Percentiles rank a stretch among this genome's conserved stretches.
Evolutionary conservation across 2,888 invertebrate genomes (phyloP).

Genomic region (Drosophila yooni): DNA sequence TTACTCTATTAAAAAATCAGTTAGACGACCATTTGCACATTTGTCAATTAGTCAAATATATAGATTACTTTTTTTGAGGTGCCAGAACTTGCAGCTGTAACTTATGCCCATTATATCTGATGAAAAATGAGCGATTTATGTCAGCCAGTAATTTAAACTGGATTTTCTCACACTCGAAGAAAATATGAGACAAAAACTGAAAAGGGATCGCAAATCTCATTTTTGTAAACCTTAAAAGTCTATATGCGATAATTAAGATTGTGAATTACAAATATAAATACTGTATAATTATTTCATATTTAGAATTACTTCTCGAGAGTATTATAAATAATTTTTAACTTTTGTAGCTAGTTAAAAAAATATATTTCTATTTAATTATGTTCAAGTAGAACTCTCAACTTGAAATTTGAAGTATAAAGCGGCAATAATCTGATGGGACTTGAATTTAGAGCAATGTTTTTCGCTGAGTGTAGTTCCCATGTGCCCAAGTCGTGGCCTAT

Average conservation of each 20-base stretch:
- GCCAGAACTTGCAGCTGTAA: slow-evolving; percentile 4
- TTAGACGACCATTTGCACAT: background rate
- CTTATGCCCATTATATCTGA: background rate
- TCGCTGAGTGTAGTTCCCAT: background rate
- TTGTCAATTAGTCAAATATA: slow-evolving; percentile 4
- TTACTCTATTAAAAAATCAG: background rate
- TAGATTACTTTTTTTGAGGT: background rate
- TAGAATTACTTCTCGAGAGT: background rate
- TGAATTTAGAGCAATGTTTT: background rate
- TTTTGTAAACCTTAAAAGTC: background rate
- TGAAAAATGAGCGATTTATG: slow-evolving; percentile 1
- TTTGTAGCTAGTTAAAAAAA: background rate
- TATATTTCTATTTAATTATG: background rate
- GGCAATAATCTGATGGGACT: background rate
- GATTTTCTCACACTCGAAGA: background rate
- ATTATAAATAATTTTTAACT: background rate
- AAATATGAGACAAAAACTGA: background rate
- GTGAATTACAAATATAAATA: background rate
- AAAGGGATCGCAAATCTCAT: background rate
- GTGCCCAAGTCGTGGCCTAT: background rate
- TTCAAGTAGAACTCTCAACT: background rate
- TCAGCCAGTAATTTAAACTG: background rate
- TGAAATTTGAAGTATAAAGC: background rate
- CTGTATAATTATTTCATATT: background rate
- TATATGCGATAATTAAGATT: background rate